Percentiles rank a stretch among this genome's conserved stretches.
phyloP scores from a whole-genome alignment of 1,140 invertebrate genomes.

The Pseudobourletiella spinata region DNA sequence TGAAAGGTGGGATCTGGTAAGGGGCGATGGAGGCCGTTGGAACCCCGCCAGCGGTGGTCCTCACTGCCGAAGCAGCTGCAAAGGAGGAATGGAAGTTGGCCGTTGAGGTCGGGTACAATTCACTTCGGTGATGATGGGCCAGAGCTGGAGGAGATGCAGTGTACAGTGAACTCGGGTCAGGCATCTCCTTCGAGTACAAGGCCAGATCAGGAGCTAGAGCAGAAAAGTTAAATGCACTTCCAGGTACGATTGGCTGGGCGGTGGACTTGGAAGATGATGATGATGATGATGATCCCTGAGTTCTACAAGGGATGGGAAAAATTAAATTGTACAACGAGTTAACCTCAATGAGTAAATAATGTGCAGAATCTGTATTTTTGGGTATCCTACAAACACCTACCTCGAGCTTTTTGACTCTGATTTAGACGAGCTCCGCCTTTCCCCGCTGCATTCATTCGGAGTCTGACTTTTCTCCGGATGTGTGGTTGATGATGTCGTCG shows the following conservation, averaged over 20 bases:
- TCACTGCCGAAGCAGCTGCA: slow-evolving; percentile 7
- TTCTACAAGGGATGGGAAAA: neutral
- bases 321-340: neutral
- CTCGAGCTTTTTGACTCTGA: slow-evolving; percentile 4
- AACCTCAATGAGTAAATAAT: too few relatives aligned
- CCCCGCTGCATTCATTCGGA: neutral
- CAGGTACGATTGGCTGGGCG: slow-evolving; percentile 19
- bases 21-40: slow-evolving; percentile 18
- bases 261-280: slow-evolving; percentile 8
- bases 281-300: slow-evolving; percentile 24
- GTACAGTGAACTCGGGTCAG: slow-evolving; percentile 20
- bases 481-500: neutral
- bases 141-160: slow-evolving; percentile 14
- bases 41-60: slow-evolving; percentile 12
- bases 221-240: slow-evolving; percentile 32
- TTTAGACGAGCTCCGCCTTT: slow-evolving; percentile 10
- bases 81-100: slow-evolving; percentile 23
- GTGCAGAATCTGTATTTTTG: too few relatives aligned
- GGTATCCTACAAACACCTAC: too few relatives aligned
- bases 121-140: slow-evolving; percentile 26
- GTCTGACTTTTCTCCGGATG: neutral
- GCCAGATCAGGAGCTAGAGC: slow-evolving; percentile 22
- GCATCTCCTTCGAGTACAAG: slow-evolving; percentile 33
- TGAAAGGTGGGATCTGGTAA: slow-evolving; percentile 28
- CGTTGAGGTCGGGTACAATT: slow-evolving; percentile 28